Evolutionary conservation across 2,797 vertebrate species (phyloP).

Genomic region (Cheirogaleus major): DNA sequence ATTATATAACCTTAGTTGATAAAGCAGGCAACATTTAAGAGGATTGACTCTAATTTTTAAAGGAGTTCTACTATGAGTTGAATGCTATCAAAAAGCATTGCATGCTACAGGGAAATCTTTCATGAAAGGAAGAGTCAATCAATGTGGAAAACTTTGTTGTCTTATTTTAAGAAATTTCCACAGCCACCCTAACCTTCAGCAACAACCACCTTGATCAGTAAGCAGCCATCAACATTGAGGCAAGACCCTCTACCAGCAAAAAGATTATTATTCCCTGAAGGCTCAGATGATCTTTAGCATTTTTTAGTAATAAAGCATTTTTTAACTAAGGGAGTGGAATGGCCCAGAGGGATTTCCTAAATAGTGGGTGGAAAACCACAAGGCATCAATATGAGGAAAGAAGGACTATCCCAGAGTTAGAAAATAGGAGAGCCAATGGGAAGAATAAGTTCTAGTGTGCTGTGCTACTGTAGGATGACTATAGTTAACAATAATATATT

Average conservation of each 20-base stretch:
- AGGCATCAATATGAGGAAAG: not conserved
- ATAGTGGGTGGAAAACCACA: not conserved
- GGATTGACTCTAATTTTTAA: not conserved
- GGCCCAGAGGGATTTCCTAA: not conserved
- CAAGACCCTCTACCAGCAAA: not conserved
- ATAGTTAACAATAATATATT: not conserved
- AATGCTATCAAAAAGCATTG: not conserved
- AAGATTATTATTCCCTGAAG: not conserved
- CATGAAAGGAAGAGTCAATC: not conserved
- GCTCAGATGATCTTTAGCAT: not conserved
- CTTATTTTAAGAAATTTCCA: not conserved
- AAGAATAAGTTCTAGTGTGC: not conserved
- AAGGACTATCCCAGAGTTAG: not conserved
- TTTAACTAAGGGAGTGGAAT: not conserved
- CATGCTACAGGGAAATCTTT: not conserved
- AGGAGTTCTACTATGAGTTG: not conserved
- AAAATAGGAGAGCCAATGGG: not conserved
- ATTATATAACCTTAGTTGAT: not conserved
- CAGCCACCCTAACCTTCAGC: not conserved
- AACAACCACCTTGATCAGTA: not conserved
- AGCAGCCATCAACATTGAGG: too few species aligned
- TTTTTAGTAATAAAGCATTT: not conserved
- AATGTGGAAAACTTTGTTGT: not conserved
- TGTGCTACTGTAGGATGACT: not conserved
- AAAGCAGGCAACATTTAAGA: not conserved